These are phyloP conservation scores for Drosophila imparisetae DNA, from an alignment of 2,888 invertebrate species.

Conservation along the genomic window DNA sequence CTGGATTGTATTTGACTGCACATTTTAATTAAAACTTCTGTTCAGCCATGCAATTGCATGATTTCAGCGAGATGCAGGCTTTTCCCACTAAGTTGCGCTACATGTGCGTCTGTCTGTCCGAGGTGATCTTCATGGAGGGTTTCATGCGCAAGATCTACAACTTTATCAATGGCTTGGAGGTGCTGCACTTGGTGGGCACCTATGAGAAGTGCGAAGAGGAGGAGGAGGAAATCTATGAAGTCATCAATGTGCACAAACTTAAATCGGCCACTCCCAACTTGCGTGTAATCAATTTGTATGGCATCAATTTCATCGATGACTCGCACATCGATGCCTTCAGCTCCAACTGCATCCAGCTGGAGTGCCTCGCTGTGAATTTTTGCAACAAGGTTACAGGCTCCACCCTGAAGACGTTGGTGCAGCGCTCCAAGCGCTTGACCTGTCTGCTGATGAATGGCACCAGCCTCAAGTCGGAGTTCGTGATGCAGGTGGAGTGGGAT, in stretches of 20 bases:
- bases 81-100: slow-evolving; percentile 98
- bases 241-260: slow-evolving; percentile 99
- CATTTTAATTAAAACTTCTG: not conserved
- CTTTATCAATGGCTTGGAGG: slow-evolving; percentile 98
- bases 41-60: slow-evolving; percentile 98
- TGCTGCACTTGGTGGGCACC: slow-evolving; percentile 97
- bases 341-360: slow-evolving; percentile 97
- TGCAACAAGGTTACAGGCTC: slow-evolving; percentile 98
- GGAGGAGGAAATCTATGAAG: slow-evolving; percentile 99
- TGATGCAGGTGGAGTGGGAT: slow-evolving; percentile 99
- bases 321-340: slow-evolving; percentile 99
- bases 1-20: not conserved
- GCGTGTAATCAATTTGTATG: slow-evolving; percentile 98
- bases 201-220: slow-evolving; percentile 99
- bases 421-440: slow-evolving; percentile 95
- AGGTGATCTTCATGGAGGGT: slow-evolving; percentile 99
- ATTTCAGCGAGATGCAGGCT: slow-evolving; percentile 99
- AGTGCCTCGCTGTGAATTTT: slow-evolving; percentile 98
- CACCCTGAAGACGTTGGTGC: slow-evolving; percentile 96
- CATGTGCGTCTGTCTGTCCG: slow-evolving; percentile 98
- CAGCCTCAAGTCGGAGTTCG: slow-evolving; percentile 95
- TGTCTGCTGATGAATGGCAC: slow-evolving; percentile 98
- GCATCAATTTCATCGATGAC: slow-evolving; percentile 99
- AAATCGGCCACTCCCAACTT: slow-evolving; percentile 99
- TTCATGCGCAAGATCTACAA: slow-evolving; percentile 99